These are phyloP conservation scores for Elgaria multicarinata DNA, from an alignment of 2,113 vertebrate species.

Conservation along the genomic window DNA sequence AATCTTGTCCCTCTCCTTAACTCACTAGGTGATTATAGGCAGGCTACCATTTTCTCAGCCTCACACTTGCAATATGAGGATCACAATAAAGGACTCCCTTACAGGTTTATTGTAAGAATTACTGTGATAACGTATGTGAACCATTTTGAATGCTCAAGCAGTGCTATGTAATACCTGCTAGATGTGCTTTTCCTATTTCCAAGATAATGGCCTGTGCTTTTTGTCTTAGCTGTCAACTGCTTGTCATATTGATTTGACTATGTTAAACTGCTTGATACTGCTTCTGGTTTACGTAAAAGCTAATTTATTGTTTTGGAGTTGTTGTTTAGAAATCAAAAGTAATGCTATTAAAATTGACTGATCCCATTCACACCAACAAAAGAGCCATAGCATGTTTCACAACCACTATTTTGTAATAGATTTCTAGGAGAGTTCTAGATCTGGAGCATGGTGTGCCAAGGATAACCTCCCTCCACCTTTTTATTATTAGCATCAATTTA, in stretches of 20 bases:
- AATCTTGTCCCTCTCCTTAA: neutral
- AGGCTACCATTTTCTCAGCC: neutral
- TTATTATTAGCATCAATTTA: neutral
- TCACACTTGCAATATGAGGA: neutral
- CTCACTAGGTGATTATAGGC: neutral
- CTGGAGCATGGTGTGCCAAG: neutral
- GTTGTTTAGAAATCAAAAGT: neutral
- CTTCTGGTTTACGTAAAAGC: neutral
- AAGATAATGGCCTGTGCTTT: neutral
- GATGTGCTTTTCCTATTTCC: neutral
- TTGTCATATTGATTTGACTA: neutral
- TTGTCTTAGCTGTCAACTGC: conserved; percentile 1
- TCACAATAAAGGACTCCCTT: neutral
- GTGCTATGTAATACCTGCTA: neutral
- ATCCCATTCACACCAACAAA: neutral
- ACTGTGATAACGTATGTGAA: too few relatives aligned
- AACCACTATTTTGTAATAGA: neutral
- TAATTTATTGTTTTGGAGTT: neutral
- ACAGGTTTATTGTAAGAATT: neutral
- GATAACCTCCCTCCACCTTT: neutral
- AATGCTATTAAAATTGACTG: neutral
- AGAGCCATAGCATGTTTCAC: neutral
- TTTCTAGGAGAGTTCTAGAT: neutral
- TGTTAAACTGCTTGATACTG: neutral
- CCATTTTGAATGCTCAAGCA: neutral